phyloP scores from a whole-genome alignment of 1,140 invertebrate genomes.

The Drosophila ambigua region DNA sequence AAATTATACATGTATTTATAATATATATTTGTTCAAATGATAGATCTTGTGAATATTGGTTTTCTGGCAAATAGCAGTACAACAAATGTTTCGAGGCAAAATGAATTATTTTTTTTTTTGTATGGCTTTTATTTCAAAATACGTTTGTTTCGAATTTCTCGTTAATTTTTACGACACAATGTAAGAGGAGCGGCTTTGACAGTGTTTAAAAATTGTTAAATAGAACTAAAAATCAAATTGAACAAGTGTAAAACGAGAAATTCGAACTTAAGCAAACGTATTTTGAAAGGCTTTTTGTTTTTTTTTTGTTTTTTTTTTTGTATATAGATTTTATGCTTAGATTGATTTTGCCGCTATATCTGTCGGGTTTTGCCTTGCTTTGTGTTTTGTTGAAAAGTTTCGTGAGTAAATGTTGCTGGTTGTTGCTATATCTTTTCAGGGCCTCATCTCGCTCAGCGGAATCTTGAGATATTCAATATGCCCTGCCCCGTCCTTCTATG shows the following conservation, averaged over 20 bases:
- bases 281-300: too few species aligned
- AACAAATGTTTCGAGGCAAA: conserved; percentile 36
- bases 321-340: conserved; percentile 44
- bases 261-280: too few species aligned
- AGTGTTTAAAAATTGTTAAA: conserved; percentile 1
- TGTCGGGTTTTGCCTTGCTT: conserved; percentile 22
- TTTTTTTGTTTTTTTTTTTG: conserved; percentile 3
- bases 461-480: conserved; percentile 24
- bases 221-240: conserved; percentile 14
- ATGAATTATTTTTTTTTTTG: too few species aligned
- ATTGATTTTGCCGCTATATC: conserved; percentile 40
- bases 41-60: conserved; percentile 10
- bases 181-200: too few species aligned
- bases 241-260: too few species aligned
- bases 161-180: too few species aligned
- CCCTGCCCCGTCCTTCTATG: conserved; percentile 24
- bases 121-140: too few species aligned
- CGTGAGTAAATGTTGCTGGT: conserved; percentile 31
- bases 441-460: conserved; percentile 50
- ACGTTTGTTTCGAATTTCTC: too few species aligned
- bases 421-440: conserved; percentile 6
- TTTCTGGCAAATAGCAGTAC: conserved; percentile 24
- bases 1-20: conserved; percentile 44
- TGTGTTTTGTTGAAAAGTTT: conserved; percentile 16
- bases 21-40: conserved; percentile 14